Percentiles rank a stretch among this genome's conserved stretches.
Conservation (phyloP, 1,140 invertebrate genomes). For the Hydropsyche tenuis region DNA sequence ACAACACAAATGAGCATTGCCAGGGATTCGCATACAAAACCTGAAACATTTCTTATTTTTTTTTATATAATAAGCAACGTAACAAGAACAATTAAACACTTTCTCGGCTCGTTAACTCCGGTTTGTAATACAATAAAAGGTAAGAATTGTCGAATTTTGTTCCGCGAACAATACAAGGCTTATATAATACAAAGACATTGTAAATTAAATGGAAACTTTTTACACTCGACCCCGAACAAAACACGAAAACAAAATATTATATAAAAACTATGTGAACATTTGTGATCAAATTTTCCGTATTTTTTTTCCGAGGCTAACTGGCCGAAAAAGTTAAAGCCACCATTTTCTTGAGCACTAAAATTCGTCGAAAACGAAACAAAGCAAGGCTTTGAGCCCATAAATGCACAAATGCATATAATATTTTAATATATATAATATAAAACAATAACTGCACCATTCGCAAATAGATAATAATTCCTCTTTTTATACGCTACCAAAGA, state of each 20-base stretch:
- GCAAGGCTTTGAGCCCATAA: constrained; percentile 33
- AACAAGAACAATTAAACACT: constrained; percentile 34
- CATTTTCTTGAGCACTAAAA: constrained; percentile 24
- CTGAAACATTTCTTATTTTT: constrained; percentile 26
- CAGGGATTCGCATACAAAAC: constrained; percentile 31
- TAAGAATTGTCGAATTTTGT: too few species aligned
- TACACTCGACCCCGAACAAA: too few species aligned
- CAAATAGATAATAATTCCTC: constrained; percentile 32
- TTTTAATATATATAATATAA: constrained; percentile 21
- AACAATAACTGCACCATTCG: constrained; percentile 36
- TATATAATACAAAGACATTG: too few species aligned
- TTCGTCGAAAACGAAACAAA: constrained; percentile 20
- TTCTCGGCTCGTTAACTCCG: not conserved
- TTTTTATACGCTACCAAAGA: not conserved
- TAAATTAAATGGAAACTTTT: too few species aligned
- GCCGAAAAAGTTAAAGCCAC: constrained; percentile 31
- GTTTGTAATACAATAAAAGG: too few species aligned
- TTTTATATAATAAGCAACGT: constrained; percentile 33
- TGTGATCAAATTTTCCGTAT: too few species aligned
- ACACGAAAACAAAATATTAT: too few species aligned
- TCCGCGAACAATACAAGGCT: too few species aligned
- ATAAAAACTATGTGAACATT: too few species aligned
- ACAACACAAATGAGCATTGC: constrained; percentile 45
- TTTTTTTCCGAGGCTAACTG: too few species aligned
- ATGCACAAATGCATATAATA: constrained; percentile 7